phyloP scores from a whole-genome alignment of 1,140 invertebrate species.

The Apolygus lucorum region DNA sequence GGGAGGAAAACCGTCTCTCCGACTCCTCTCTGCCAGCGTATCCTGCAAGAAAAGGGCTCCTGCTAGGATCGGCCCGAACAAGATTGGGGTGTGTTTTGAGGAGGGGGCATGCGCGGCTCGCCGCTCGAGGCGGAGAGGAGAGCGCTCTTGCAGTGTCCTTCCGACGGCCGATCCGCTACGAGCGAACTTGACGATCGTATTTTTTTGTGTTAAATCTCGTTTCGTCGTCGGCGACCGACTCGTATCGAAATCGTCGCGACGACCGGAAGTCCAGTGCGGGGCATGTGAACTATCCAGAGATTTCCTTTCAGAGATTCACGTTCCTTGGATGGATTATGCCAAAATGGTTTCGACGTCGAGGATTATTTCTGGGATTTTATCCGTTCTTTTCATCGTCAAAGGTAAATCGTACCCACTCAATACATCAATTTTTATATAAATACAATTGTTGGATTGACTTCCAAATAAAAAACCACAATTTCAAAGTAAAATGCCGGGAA shows the following conservation, averaged over 20 bases:
- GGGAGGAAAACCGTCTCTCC: too few relatives aligned
- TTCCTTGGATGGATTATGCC: not conserved
- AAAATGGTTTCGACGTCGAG: not conserved
- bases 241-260: too few relatives aligned
- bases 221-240: too few relatives aligned
- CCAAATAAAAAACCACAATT: too few relatives aligned
- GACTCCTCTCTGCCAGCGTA: not conserved
- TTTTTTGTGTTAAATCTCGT: not conserved
- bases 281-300: not conserved
- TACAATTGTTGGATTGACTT: too few relatives aligned
- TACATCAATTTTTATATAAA: too few relatives aligned
- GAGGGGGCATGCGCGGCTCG: not conserved
- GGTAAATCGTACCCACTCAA: not conserved
- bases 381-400: not conserved
- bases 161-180: not conserved
- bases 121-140: not conserved
- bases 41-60: not conserved
- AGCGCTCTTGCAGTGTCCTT: not conserved
- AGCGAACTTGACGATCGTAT: not conserved
- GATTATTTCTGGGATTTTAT: not conserved
- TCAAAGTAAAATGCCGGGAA: too few relatives aligned
- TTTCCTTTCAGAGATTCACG: too few relatives aligned
- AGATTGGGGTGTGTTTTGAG: conserved; percentile 5
- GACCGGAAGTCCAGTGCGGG: too few relatives aligned
- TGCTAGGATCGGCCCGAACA: not conserved